Percentiles rank a stretch among this genome's conserved stretches.
These are phyloP conservation scores for Pachliopta kotzebuea DNA, from an alignment of 2,888 invertebrate species.

Conservation along the genomic window DNA sequence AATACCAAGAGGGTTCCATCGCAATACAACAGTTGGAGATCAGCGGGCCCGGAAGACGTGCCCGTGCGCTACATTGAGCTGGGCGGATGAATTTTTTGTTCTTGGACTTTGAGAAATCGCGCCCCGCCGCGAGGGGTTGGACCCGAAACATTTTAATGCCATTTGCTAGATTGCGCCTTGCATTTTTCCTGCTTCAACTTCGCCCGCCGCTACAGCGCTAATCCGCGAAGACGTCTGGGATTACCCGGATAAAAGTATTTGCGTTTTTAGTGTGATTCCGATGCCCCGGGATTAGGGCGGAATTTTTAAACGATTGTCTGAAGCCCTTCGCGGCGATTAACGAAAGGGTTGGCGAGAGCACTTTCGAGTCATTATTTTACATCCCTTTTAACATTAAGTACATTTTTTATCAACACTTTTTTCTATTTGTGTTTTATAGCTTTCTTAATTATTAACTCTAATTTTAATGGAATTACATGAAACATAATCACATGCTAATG, in stretches of 20 bases:
- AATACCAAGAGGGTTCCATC: slow-evolving; percentile 55
- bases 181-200: slow-evolving; percentile 65
- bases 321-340: slow-evolving; percentile 64
- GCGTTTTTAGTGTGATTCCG: slow-evolving; percentile 75
- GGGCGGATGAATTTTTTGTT: slow-evolving; percentile 72
- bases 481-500: too few relatives aligned
- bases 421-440: slow-evolving; percentile 18
- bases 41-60: slow-evolving; percentile 74
- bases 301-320: slow-evolving; percentile 67
- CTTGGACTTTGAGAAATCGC: slow-evolving; percentile 78
- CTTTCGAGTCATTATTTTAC: slow-evolving; percentile 74
- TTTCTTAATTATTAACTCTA: slow-evolving; percentile 5
- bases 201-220: slow-evolving; percentile 62
- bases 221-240: slow-evolving; percentile 75
- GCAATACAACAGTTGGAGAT: slow-evolving; percentile 42
- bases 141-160: slow-evolving; percentile 79
- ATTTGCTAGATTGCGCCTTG: slow-evolving; percentile 80
- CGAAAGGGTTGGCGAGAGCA: slow-evolving; percentile 68
- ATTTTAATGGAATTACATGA: slow-evolving; percentile 4
- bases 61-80: slow-evolving; percentile 75
- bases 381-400: slow-evolving; percentile 57
- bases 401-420: slow-evolving; percentile 23
- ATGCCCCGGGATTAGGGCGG: slow-evolving; percentile 66
- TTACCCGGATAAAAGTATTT: slow-evolving; percentile 75
- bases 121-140: slow-evolving; percentile 70